These are phyloP conservation scores for Hydrolagus affinis DNA, from an alignment of 2,113 vertebrate species.

Conservation along the genomic window DNA sequence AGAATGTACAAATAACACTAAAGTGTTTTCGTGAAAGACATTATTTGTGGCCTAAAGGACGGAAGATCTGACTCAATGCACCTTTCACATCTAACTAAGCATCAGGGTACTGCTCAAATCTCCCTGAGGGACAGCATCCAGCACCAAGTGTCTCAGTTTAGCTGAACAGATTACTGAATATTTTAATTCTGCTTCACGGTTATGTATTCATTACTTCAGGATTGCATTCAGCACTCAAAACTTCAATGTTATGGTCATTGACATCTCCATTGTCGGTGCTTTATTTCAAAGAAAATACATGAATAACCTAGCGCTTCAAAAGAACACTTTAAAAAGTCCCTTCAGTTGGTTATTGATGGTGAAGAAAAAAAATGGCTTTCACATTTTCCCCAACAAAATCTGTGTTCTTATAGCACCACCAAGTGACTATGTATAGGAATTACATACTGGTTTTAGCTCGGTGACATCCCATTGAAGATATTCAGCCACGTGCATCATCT, in stretches of 20 bases:
- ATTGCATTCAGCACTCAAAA: neutral
- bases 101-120: neutral
- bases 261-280: neutral
- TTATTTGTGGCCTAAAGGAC: too few species aligned
- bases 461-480: constrained; percentile 81
- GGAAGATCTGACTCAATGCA: too few species aligned
- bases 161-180: constrained; percentile 20
- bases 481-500: constrained; percentile 78
- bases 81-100: neutral
- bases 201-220: neutral
- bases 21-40: too few species aligned
- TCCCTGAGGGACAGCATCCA: neutral
- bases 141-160: neutral
- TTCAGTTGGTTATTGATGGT: neutral
- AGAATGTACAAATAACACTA: too few species aligned
- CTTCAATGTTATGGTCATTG: neutral
- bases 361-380: neutral
- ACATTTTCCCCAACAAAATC: neutral
- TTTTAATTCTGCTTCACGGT: neutral
- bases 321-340: neutral
- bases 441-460: constrained; percentile 76
- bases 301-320: neutral
- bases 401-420: constrained; percentile 21
- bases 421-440: neutral
- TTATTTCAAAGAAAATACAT: neutral